Evolutionary conservation across 2,797 vertebrate species (phyloP), one percentile per base, ranked within the genome.

Genomic region (Onychomys leucogaster): DNA sequence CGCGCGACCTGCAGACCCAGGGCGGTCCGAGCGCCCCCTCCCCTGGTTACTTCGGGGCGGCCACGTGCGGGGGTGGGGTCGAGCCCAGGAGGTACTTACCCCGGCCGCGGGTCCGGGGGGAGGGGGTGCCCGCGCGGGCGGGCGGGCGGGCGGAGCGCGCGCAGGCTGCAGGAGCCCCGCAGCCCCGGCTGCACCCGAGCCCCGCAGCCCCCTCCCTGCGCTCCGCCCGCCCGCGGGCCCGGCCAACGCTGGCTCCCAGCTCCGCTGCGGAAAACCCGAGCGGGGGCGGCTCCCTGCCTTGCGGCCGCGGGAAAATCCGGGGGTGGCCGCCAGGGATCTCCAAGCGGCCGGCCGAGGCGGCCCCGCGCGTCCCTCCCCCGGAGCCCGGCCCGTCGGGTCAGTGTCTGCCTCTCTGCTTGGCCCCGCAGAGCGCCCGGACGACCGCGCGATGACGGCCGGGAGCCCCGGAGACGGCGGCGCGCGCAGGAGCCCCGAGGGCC

Each of bases 221-320:
- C 95, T 73, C 94, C 55, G 78, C 96, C 71, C 83, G 94, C 94
- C 71, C 83, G 92, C 94, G 27, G 94, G 49, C 89, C 83, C 0
- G 76, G 95, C 97, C 97, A 90, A 75, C 94, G 83, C 97, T 98
- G 98, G 98, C 98, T 97, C 93, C 0, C 84, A 94, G 96, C 97
- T 86, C 93, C 90, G 96, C 98, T 98, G 98, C 97, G 98, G 98
- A 98, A 97, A 98, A 96, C 96, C 96, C 95, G 96, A 90, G 89
- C 92, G 95, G 96, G 92, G 96, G 97, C 91, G 96, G 96, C 91
- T 97, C 97, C 96, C 97, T 57, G 92, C 96, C 96, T 96, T 71
- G 94, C 89, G 55, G 96, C 96, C 96, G 67, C 80, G 49, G 97
- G 96, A 96, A 94, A 95, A 91, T 87, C 97, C 96, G 96, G 94